A percentile compares a stretch with the other conserved stretches of the same genome.
Conservation (phyloP, 2,113 vertebrate genomes). For the Recurvirostra avosetta region DNA sequence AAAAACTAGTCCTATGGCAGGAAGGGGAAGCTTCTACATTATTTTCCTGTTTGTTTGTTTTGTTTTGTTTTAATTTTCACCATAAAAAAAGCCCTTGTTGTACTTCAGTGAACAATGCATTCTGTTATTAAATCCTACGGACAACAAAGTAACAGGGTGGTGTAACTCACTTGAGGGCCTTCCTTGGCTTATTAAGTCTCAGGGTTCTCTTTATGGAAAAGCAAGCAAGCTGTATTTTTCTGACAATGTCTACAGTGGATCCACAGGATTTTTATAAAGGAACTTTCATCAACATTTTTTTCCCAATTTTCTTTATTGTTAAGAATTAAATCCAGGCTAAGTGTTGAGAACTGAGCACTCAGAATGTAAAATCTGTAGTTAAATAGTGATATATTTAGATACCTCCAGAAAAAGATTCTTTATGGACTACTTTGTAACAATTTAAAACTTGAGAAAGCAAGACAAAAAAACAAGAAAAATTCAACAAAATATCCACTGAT, state of each 20-base stretch:
- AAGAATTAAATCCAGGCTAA: background rate
- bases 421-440: background rate
- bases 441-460: background rate
- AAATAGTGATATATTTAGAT: background rate
- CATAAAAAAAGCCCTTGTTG: background rate
- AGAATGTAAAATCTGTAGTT: background rate
- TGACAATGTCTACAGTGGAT: constrained; percentile 27
- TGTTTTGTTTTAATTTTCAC: constrained; percentile 23
- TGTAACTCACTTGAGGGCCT: constrained; percentile 27
- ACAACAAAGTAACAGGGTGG: constrained; percentile 58
- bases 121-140: constrained; percentile 43
- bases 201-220: constrained; percentile 50
- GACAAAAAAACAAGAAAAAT: background rate
- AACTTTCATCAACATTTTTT: background rate
- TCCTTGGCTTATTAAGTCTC: constrained; percentile 58
- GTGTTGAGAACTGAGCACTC: background rate
- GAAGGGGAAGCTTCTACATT: background rate
- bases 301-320: background rate
- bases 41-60: background rate
- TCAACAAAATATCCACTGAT: background rate
- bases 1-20: background rate
- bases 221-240: constrained; percentile 44
- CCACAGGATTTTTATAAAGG: constrained; percentile 6
- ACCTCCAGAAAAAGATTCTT: background rate
- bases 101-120: constrained; percentile 17